Evolutionary conservation across 2,113 vertebrate genomes (phyloP), one percentile per base, ranked within the genome.

Genomic region (Nothoprocta pentlandii): DNA sequence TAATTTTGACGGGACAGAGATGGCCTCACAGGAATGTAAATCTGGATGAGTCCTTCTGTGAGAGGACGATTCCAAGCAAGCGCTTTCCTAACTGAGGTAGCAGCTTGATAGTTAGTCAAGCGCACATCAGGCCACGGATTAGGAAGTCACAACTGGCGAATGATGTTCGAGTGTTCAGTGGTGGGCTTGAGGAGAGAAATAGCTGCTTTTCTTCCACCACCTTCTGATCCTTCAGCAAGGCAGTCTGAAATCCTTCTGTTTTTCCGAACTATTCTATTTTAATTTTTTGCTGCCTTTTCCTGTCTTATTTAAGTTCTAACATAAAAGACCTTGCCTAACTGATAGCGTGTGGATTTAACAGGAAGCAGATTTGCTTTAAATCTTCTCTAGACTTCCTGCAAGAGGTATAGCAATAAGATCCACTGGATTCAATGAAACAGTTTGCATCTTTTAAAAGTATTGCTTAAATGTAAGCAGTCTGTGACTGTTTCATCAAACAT

Each of bases 401-500:
- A 56, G 26, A 56, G 30, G 30, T 25, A 36, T 6, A 36, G 21
- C 21, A 53, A n/a, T 39, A 25, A 25, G 41, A 2, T 16, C 28
- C 54, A 32, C 5, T 41, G 41, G n/a, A 8, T 30, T 28, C 17
- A 5, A 2, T 23, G 39, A 69, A 69, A 23, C 7, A 1, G 8
- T 34, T 26, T 39, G 47, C 47, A 47, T 20, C 47, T 47, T 47
- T 47, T 47, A 19, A 47, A 47, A 49, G 49, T 19, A 49, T 10
- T 49, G 22, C 10, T 49, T 22, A 22, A 23, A 22, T 49, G 49
- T 23, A 49, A 49, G 22, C 49, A 49, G 21, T 49, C n/a, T 63
- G 34, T 17, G 56, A 6, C 46, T 62, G 0, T 3, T 5, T 49
- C 7, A 10, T 32, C 21, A 2, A 9, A 36, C 2, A 1, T 5